phyloP scores from a whole-genome alignment of 2,888 invertebrate species.

The Chrysodeixis includens region DNA sequence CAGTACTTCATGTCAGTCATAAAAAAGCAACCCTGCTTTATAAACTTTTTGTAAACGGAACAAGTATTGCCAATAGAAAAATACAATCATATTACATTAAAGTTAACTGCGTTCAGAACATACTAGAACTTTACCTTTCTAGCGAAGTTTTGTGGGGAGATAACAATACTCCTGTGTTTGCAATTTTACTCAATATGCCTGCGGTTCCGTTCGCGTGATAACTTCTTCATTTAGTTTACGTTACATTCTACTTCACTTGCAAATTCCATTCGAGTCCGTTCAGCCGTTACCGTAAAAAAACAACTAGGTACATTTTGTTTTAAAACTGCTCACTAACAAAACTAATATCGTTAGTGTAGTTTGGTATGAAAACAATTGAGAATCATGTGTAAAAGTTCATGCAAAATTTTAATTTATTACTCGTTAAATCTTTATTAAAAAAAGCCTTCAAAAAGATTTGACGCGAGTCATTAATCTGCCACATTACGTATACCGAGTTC shows the following conservation, averaged over 20 bases:
- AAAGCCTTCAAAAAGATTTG: not conserved
- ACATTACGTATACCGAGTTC: not conserved
- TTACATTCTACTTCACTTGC: not conserved
- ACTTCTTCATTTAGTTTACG: slow-evolving; percentile 2
- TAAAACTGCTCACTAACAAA: no score
- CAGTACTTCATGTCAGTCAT: not conserved
- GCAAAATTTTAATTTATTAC: not conserved
- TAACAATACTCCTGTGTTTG: slow-evolving; percentile 6
- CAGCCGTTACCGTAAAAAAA: not conserved
- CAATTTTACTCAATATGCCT: slow-evolving; percentile 1
- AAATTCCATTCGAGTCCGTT: slow-evolving; percentile 2
- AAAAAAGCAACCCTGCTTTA: not conserved
- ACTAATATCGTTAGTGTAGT: no score
- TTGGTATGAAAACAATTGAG: no score
- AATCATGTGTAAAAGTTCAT: not conserved
- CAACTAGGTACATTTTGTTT: not conserved
- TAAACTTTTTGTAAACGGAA: not conserved
- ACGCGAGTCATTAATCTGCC: slow-evolving; percentile 3
- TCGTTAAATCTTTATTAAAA: not conserved
- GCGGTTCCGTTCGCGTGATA: slow-evolving; percentile 8
- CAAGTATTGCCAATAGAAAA: not conserved
- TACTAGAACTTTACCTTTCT: slow-evolving; percentile 4
- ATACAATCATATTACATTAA: not conserved
- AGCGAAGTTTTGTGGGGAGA: slow-evolving; percentile 4
- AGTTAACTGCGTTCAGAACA: not conserved